These are phyloP conservation scores for Mobula birostris DNA, from an alignment of 2,113 vertebrate species.

Conservation along the genomic window DNA sequence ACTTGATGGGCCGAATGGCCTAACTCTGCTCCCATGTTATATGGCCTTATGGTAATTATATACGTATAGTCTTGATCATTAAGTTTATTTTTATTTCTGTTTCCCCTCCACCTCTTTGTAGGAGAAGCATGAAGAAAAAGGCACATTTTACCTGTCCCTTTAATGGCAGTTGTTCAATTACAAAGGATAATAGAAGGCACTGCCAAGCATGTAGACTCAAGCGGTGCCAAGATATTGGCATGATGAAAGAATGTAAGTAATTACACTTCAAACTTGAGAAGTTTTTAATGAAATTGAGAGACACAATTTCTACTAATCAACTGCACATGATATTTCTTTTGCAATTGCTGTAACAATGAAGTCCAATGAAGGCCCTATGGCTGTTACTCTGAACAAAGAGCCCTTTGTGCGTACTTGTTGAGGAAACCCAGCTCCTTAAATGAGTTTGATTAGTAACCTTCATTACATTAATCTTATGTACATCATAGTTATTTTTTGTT, in stretches of 20 bases:
- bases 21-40: no score
- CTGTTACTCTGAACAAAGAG: neutral
- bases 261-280: neutral
- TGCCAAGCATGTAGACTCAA: conserved; percentile 94
- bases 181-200: conserved; percentile 95
- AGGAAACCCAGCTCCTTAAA: neutral
- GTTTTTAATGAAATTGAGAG: neutral
- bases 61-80: neutral
- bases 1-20: no score
- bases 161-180: conserved; percentile 84
- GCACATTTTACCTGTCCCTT: conserved; percentile 89
- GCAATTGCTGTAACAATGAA: neutral
- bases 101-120: conserved; percentile 44
- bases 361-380: neutral
- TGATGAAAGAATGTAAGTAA: conserved; percentile 98
- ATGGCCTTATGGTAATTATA: neutral
- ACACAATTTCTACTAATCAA: neutral
- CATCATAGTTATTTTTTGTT: neutral
- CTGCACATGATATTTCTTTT: neutral
- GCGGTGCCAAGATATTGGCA: conserved; percentile 90
- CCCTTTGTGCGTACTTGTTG: neutral
- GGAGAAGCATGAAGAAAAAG: conserved; percentile 95
- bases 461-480: neutral
- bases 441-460: neutral
- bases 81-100: conserved; percentile 11